phyloP scores from a whole-genome alignment of 2,888 invertebrate genomes.

The Trichopoda pennipes region DNA sequence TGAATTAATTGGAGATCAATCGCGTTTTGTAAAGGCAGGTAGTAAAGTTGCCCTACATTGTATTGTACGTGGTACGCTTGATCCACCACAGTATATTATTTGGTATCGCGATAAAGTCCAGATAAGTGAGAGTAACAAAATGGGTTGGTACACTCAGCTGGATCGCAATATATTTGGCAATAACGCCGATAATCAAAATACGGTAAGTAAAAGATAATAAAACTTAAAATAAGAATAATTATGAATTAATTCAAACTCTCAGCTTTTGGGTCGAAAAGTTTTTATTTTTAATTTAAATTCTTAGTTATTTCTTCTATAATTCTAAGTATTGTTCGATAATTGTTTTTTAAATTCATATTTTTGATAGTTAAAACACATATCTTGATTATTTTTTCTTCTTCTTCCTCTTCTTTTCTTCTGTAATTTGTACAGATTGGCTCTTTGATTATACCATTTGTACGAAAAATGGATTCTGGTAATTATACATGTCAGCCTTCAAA shows the following conservation, averaged over 20 bases:
- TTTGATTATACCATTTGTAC: conserved; percentile 80
- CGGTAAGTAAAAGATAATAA: conserved; percentile 72
- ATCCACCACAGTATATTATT: conserved; percentile 95
- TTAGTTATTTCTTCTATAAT: not conserved
- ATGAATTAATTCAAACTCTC: no score
- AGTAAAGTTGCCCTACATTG: conserved; percentile 93
- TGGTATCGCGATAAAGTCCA: conserved; percentile 88
- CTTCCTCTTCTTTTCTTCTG: conserved; percentile 26
- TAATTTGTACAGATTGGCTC: conserved; percentile 79
- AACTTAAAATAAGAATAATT: no score
- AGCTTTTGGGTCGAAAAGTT: not conserved
- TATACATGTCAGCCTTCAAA: conserved; percentile 98
- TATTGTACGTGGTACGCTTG: conserved; percentile 93
- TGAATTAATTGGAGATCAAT: conserved; percentile 92
- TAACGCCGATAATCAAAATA: conserved; percentile 78
- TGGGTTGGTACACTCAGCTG: conserved; percentile 80
- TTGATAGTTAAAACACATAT: not conserved
- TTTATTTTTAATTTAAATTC: not conserved
- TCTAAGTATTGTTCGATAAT: not conserved
- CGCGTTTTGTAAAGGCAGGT: conserved; percentile 94
- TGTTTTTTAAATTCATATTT: not conserved
- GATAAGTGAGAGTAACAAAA: conserved; percentile 77
- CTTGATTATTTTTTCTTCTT: not conserved
- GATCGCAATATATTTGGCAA: conserved; percentile 79
- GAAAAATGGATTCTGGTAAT: conserved; percentile 84